phyloP scores from a whole-genome alignment of 2,113 vertebrate species.

The Eira barbara region DNA sequence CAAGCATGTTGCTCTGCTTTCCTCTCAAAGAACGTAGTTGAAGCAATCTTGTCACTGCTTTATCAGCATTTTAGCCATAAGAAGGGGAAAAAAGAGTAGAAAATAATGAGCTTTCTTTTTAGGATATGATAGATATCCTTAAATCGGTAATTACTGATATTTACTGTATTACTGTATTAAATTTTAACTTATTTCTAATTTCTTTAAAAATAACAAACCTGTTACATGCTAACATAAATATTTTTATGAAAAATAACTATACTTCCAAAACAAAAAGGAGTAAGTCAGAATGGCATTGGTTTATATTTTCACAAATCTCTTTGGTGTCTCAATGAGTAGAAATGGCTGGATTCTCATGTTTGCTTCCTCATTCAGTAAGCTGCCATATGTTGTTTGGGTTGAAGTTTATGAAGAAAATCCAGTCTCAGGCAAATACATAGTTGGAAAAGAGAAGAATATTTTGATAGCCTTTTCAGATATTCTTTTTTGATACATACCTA shows the following conservation, averaged over 20 bases:
- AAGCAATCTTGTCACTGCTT: not conserved
- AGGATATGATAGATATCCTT: not conserved
- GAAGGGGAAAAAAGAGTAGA: not conserved
- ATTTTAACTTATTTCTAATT: not conserved
- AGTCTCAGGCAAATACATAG: not conserved
- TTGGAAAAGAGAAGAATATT: slow-evolving; percentile 2
- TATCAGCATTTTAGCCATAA: not conserved
- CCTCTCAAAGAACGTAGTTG: not conserved
- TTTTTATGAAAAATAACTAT: not conserved
- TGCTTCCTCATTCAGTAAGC: not conserved
- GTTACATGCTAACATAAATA: not conserved
- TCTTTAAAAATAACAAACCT: not conserved
- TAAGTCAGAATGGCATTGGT: not conserved
- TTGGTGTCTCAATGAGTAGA: not conserved
- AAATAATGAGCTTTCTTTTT: not conserved
- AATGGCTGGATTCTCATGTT: not conserved
- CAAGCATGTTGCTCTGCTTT: not conserved
- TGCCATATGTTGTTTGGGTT: slow-evolving; percentile 35
- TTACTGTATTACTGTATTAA: not conserved
- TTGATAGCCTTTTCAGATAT: not conserved
- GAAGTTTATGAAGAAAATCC: not conserved
- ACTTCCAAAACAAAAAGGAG: not conserved
- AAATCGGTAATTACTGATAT: not conserved
- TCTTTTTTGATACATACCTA: not conserved
- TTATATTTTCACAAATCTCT: slow-evolving; percentile 44